phyloP scores from a whole-genome alignment of 2,113 vertebrate genomes.

The Oryzias celebensis region DNA sequence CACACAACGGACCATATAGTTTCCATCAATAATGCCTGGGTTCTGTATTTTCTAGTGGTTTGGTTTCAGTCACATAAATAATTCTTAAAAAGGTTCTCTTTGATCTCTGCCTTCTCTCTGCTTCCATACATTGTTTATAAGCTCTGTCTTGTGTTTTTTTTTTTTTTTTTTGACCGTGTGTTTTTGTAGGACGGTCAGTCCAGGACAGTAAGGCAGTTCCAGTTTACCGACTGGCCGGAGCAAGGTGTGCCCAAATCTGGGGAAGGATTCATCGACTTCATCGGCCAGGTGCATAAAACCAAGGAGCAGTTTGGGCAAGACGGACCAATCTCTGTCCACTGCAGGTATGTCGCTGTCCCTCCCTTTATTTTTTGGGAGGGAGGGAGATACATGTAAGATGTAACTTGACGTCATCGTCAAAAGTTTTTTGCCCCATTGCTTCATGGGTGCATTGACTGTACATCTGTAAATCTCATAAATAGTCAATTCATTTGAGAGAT shows the following conservation, averaged over 20 bases:
- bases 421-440: too few species aligned
- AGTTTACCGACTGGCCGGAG: slow-evolving; percentile 98
- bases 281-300: slow-evolving; percentile 98
- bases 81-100: not conserved
- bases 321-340: slow-evolving; percentile 97
- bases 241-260: slow-evolving; percentile 97
- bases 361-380: not conserved
- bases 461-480: too few species aligned
- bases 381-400: not conserved
- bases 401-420: too few species aligned
- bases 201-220: slow-evolving; percentile 95
- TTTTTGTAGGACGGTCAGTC: slow-evolving; percentile 91
- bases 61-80: too few species aligned
- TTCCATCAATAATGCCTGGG: too few species aligned
- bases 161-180: not conserved
- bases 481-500: too few species aligned
- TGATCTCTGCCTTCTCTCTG: not conserved
- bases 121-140: not conserved
- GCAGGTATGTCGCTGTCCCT: slow-evolving; percentile 81
- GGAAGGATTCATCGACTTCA: slow-evolving; percentile 97
- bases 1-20: too few species aligned
- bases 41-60: too few species aligned
- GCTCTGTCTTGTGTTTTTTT: not conserved
- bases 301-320: slow-evolving; percentile 99
- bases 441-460: too few species aligned